Conservation (phyloP, 2,797 vertebrate genomes). For the Alca torda region DNA sequence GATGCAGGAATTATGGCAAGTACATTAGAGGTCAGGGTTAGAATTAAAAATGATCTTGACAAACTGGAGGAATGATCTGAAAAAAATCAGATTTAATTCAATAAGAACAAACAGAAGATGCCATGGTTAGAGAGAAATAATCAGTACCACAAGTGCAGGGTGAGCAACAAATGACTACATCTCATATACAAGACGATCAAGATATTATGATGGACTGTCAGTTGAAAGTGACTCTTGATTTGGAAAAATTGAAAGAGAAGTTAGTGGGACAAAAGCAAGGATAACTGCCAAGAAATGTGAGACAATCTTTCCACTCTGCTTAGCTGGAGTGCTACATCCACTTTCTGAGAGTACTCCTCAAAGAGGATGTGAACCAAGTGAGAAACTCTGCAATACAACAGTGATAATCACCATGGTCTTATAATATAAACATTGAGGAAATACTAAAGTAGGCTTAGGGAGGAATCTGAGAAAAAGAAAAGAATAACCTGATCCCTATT, state of each 20-base stretch:
- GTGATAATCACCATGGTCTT: neutral
- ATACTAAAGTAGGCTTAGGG: neutral
- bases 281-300: neutral
- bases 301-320: neutral
- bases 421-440: neutral
- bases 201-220: neutral
- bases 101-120: neutral
- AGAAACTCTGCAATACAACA: neutral
- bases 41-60: neutral
- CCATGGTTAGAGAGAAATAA: neutral
- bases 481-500: neutral
- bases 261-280: neutral
- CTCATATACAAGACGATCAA: fast-evolving
- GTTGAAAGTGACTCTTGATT: neutral
- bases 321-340: neutral
- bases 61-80: neutral
- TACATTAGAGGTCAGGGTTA: neutral
- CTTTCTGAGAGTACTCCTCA: neutral
- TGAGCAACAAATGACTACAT: neutral
- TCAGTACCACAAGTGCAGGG: neutral
- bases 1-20: neutral
- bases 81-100: neutral
- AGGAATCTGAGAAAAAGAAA: neutral
- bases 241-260: neutral
- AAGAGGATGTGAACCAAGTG: neutral